Evolutionary conservation across 2,113 vertebrate genomes (phyloP).

Genomic region (Chaetura pelagica): DNA sequence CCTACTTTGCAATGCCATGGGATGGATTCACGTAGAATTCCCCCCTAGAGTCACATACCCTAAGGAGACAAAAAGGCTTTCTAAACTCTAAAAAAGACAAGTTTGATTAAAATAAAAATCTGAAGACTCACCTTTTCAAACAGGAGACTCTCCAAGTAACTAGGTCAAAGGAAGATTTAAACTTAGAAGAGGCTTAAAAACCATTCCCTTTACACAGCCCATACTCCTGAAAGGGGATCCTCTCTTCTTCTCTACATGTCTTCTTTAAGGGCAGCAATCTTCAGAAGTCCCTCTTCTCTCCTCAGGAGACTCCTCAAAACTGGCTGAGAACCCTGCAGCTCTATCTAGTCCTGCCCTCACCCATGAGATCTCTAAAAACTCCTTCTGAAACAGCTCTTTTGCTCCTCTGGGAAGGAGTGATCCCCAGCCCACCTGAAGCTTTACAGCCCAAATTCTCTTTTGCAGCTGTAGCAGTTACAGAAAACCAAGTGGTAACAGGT

Average conservation of each 20-base stretch:
- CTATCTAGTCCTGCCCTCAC: fast-evolving
- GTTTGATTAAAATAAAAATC: not conserved
- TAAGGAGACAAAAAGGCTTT: not conserved
- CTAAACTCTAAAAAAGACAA: not conserved
- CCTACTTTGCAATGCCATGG: not conserved
- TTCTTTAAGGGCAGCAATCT: not conserved
- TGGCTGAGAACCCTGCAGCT: not conserved
- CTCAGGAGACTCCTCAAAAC: not conserved
- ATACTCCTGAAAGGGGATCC: fast-evolving
- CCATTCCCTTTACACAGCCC: not conserved
- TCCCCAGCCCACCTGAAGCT: not conserved
- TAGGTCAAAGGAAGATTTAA: not conserved
- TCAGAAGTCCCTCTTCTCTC: not conserved
- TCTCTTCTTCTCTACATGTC: fast-evolving
- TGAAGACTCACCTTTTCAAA: not conserved
- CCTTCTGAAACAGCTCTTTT: not conserved
- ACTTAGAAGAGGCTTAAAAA: not conserved
- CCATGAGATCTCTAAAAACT: not conserved
- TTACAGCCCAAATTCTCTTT: not conserved
- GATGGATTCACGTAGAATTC: not conserved
- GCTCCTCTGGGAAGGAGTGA: not conserved
- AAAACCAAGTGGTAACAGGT: not conserved
- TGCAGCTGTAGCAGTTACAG: not conserved
- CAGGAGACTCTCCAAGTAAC: not conserved
- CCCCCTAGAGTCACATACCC: not conserved